Evolutionary conservation across 30 jellyfish, hydroid and myxozoan species (phyloP).

Genomic region (Turritopsis rubra): DNA sequence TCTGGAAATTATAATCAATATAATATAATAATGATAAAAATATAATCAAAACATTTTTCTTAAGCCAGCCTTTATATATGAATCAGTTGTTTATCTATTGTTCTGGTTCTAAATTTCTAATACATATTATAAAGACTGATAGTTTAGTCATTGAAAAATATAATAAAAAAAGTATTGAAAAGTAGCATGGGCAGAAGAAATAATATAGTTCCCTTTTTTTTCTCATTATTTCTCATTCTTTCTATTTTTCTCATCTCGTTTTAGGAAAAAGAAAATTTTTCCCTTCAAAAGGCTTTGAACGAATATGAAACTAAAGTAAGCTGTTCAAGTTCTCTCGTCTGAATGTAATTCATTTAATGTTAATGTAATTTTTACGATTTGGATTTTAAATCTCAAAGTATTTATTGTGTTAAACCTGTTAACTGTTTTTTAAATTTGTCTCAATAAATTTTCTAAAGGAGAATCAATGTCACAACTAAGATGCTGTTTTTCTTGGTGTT

Average conservation of each 20-base stretch:
- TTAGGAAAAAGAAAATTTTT: constrained; percentile 56
- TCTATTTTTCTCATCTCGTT: constrained; percentile 8
- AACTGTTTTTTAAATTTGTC: too few species aligned
- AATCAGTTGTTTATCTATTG: background rate
- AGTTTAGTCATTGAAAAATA: background rate
- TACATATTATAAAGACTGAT: background rate
- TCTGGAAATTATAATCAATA: too few species aligned
- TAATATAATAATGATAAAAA: too few species aligned
- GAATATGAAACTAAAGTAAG: constrained; percentile 55
- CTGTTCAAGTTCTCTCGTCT: background rate
- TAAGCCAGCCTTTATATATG: background rate
- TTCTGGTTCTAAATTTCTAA: background rate
- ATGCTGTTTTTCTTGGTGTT: too few species aligned
- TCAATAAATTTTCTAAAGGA: too few species aligned
- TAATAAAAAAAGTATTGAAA: background rate
- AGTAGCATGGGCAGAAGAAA: background rate
- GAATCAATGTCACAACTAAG: too few species aligned
- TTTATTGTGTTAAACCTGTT: too few species aligned
- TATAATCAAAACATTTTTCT: background rate
- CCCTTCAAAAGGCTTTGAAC: constrained; percentile 40
- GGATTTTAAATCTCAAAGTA: too few species aligned
- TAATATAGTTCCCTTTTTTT: background rate
- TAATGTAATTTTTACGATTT: too few species aligned
- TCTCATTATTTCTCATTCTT: too few species aligned
- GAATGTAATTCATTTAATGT: background rate